Percentiles rank a stretch among this genome's conserved stretches.
phyloP scores from a whole-genome alignment of 2,797 vertebrate species.

The Enteromius paludinosus region DNA sequence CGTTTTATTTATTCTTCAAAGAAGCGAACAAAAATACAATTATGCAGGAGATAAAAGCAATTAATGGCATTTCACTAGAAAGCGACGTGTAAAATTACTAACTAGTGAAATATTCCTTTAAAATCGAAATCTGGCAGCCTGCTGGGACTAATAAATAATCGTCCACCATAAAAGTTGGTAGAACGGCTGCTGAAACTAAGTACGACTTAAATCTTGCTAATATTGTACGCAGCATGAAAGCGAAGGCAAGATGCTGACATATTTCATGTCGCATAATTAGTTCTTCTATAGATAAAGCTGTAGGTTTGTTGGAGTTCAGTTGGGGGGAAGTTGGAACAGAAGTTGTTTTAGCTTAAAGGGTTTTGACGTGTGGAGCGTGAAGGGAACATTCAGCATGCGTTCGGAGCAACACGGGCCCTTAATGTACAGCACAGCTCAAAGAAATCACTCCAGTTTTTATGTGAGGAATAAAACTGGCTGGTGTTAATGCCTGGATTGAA shows the following conservation, averaged over 20 bases:
- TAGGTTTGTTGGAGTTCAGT: conserved; percentile 20
- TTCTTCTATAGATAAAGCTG: conserved; percentile 30
- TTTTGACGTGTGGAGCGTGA: conserved; percentile 43
- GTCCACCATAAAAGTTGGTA: not conserved
- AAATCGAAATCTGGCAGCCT: not conserved
- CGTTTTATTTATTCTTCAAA: conserved; percentile 8
- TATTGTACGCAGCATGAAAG: conserved; percentile 37
- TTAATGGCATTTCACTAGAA: not conserved
- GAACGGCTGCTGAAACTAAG: conserved; percentile 23
- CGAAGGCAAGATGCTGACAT: conserved; percentile 26
- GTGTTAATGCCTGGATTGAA: not conserved
- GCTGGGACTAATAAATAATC: conserved; percentile 10
- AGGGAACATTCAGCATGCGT: conserved; percentile 33
- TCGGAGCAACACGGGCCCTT: not conserved
- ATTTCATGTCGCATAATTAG: conserved; percentile 33
- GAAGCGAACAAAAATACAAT: conserved; percentile 27
- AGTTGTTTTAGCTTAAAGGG: conserved; percentile 39
- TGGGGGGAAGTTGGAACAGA: conserved; percentile 27
- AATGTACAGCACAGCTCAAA: conserved; percentile 13
- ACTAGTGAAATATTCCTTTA: not conserved
- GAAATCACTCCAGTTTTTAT: not conserved
- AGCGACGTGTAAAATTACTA: not conserved
- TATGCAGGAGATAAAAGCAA: not conserved
- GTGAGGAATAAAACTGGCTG: not conserved
- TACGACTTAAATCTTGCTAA: conserved; percentile 20